These are phyloP conservation scores for Manis pentadactyla DNA, from an alignment of 2,797 vertebrate species.

Conservation along the genomic window DNA sequence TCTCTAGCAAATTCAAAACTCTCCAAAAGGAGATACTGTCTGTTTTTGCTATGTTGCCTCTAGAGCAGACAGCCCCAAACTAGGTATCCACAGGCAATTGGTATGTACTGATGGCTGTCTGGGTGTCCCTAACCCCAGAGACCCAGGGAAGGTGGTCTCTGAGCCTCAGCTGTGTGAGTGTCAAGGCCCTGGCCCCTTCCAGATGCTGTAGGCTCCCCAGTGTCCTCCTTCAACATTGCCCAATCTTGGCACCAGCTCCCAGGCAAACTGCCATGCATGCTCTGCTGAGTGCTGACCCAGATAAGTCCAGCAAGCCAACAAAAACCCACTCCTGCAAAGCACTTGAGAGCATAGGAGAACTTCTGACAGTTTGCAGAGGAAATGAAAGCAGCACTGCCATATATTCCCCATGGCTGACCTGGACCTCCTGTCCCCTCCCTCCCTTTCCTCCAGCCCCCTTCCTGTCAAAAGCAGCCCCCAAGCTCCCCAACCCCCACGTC, in stretches of 20 bases:
- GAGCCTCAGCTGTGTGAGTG: neutral
- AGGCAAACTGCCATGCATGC: too few species aligned
- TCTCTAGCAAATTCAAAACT: neutral
- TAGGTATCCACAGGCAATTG: neutral
- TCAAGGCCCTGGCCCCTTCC: neutral
- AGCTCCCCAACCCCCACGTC: neutral
- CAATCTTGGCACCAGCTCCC: too few species aligned
- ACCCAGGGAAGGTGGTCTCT: neutral
- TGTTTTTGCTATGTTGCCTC: neutral
- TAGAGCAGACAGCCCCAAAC: neutral
- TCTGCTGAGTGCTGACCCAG: neutral
- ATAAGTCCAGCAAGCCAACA: neutral
- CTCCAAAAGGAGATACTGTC: neutral
- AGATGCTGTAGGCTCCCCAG: neutral
- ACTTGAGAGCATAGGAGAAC: neutral
- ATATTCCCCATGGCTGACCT: neutral
- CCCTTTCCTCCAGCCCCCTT: neutral
- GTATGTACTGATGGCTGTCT: neutral
- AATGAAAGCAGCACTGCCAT: neutral
- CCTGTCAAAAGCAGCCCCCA: neutral
- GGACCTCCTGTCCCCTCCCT: neutral
- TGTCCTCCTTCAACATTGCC: neutral
- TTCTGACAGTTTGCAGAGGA: neutral
- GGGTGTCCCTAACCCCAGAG: neutral
- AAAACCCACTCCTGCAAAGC: neutral